Evolutionary conservation across 2,888 invertebrate genomes (phyloP), one percentile per base, ranked within the genome.

Genomic region (Seira sanloemensis): DNA sequence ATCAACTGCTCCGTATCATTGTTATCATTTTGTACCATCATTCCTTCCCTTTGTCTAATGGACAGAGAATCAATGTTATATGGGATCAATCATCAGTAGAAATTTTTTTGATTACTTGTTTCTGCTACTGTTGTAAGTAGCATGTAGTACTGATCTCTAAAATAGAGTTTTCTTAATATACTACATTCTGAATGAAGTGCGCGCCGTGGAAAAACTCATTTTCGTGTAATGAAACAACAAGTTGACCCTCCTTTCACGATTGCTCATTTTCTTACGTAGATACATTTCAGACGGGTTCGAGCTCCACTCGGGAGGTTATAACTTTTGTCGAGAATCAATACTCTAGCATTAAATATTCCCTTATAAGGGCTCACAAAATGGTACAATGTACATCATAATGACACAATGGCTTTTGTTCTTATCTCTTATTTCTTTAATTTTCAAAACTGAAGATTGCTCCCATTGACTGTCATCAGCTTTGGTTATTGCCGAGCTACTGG

Each of bases 161-260:
- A n/a, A n/a, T n/a, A n/a, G n/a, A n/a, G n/a, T n/a, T n/a, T n/a
- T n/a, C n/a, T n/a, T n/a, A n/a, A n/a, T n/a, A n/a, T n/a, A n/a
- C n/a, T n/a, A n/a, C n/a, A n/a, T n/a, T n/a, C n/a, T n/a, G n/a
- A n/a, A n/a, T n/a, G n/a, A n/a, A n/a, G 37, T 37, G 4, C 37
- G 5, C 37, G 74, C 74, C 68, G 74, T 69, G 74, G 54, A 62
- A 75, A 23, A 74, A 68, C 80, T 80, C 74, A 69, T 74, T 37
- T 80, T 74, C 23, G 73, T 50, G 74, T 80, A 80, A 80, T 74
- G 74, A 75, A 80, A 80, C n/a, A n/a, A n/a, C 74, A 80, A 74
- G 74, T 74, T 50, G 73, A 74, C 74, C 79, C 80, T 74, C 80
- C 80, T 75, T 75, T 26, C 18, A 54, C 74, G 74, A 75, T 80